Base-by-base conservation (phyloP, 2,888 invertebrate genomes). In the Adelognathus sp. region DNA sequence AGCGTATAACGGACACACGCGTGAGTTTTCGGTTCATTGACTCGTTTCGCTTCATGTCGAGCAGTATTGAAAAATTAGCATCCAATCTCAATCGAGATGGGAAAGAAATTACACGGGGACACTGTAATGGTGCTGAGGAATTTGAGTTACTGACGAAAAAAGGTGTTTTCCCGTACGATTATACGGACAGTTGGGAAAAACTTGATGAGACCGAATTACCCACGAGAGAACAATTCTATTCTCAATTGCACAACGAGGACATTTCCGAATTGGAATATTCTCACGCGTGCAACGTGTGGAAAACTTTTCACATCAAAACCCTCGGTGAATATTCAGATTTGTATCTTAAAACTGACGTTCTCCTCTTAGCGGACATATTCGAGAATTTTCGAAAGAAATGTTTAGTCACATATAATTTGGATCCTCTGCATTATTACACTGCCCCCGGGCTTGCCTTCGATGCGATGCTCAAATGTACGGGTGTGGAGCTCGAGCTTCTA, bases 81-180 rank as follows among this genome's bases (percentile, higher is more conserved):
- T 76, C 73, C 16, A 75, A 84, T 73, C 71, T 86, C 29, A 46
- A 77, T 6, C 36, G 56, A 50, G 36, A 58, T n/a, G 16, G 46
- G n/a, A 74, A 74, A 74, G 7, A 54, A 67, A 58, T 41, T 58
- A 70, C 58, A 1, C 39, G 54, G 9, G 56, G 31, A 31, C 7
- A 61, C 60, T 69, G 52, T 44, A 29, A 41, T 9, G 52, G 21
- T 58, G 58, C 50, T 1, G 66, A 66, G 6, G 36, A 82, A 27
- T 72, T 82, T 21, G 29, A 76, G 16, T 56, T 84, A 11, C 14
- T 85, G 5, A 81, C 33, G 1, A 64, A 81, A 60, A 88, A 87
- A 78, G 86, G 86, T 4, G 79, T 88, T 16, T 86, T 88, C 69
- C 87, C 87, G 11, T 89, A 88, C 78, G 87, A 88, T 1, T 89